Percentiles rank a stretch among this genome's conserved stretches.
These are phyloP conservation scores for Tiphia femorata DNA, from an alignment of 2,888 invertebrate species.

Conservation along the genomic window DNA sequence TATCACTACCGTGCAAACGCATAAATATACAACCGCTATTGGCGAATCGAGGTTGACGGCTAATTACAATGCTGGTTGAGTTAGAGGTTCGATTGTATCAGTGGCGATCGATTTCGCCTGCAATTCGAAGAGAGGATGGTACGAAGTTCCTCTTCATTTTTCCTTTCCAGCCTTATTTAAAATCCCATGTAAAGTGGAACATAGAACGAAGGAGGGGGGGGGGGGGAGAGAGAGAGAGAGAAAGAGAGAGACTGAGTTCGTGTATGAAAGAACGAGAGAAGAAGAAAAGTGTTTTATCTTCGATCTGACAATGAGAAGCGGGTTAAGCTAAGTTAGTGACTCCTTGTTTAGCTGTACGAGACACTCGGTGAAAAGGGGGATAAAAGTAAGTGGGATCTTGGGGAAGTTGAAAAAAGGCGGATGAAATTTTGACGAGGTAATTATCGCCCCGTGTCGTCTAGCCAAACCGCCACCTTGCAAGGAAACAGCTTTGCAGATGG, in stretches of 20 bases:
- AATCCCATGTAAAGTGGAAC: background rate
- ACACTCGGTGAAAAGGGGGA: no score
- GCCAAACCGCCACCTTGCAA: conserved; percentile 35
- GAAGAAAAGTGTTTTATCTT: background rate
- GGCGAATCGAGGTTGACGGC: conserved; percentile 11
- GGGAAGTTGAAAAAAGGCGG: no score
- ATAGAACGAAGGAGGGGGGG: background rate
- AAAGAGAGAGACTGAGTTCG: background rate
- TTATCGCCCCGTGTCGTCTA: conserved; percentile 28
- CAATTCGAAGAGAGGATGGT: no score
- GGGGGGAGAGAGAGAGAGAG: background rate
- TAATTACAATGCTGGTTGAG: conserved; percentile 21
- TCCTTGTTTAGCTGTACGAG: conserved; percentile 31
- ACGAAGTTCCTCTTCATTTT: no score
- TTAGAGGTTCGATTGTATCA: no score
- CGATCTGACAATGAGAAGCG: background rate
- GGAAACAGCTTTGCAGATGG: conserved; percentile 26
- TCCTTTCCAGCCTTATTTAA: no score
- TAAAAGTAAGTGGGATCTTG: no score
- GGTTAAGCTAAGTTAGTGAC: no score
- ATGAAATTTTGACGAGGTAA: conserved; percentile 40
- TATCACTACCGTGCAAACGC: no score
- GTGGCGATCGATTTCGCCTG: no score
- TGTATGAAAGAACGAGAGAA: no score
- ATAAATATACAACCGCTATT: conserved; percentile 12